Evolutionary conservation across 2,797 vertebrate species (phyloP).

Genomic region (Darevskia nairensis): DNA sequence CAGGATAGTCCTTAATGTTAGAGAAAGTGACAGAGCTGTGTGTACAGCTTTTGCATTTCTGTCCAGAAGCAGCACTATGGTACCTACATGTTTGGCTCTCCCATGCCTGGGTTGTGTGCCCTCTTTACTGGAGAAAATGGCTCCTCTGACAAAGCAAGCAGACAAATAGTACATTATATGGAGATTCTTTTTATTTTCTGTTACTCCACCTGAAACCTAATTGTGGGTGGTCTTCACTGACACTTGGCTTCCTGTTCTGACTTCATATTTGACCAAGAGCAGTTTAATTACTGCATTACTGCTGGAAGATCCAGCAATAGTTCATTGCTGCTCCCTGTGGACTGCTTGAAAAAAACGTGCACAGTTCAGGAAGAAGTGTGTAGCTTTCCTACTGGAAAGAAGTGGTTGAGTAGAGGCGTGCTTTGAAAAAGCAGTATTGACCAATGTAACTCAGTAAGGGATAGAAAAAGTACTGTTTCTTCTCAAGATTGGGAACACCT

Average conservation of each 20-base stretch:
- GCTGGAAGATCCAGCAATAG: background rate
- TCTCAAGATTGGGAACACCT: background rate
- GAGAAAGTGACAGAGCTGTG: background rate
- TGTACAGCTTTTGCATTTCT: background rate
- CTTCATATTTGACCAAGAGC: background rate
- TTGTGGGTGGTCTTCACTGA: background rate
- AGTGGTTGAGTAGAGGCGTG: background rate
- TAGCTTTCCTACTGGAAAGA: background rate
- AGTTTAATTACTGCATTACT: background rate
- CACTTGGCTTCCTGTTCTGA: background rate
- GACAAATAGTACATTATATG: background rate
- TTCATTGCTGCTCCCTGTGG: background rate
- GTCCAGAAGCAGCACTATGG: background rate
- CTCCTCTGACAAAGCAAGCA: background rate
- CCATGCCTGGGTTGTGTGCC: background rate
- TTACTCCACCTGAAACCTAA: background rate
- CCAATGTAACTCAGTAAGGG: background rate
- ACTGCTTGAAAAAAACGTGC: background rate
- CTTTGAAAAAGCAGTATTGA: background rate
- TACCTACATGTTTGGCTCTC: too few relatives aligned
- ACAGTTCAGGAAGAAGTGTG: background rate
- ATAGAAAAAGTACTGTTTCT: background rate
- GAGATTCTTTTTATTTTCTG: background rate
- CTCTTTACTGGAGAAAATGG: slow-evolving; percentile 1
- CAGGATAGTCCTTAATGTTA: too few relatives aligned